Base-by-base conservation (phyloP, 2,113 vertebrate species). In the Aphyosemion australe region DNA sequence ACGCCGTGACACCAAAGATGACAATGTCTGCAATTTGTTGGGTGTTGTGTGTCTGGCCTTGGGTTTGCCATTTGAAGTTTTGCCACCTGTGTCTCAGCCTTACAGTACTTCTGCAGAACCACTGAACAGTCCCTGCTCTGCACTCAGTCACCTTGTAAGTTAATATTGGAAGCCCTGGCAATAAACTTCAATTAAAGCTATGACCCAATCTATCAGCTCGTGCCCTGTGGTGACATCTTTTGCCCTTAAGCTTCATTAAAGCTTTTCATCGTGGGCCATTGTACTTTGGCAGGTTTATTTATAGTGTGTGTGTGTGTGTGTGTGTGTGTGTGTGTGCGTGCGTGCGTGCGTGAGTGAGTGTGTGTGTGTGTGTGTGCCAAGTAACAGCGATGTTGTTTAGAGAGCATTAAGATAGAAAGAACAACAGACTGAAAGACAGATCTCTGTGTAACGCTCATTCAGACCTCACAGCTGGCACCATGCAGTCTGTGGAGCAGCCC, bases 1-100 rank as follows among this genome's bases (percentile, higher is more conserved):
- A 75, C 49, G 69, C 85, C 61, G 73, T 83, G 76, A 86, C 78
- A 89, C 77, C 26, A 69, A 80, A 91, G 85, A 89, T 84, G 77
- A 90, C 86, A 83, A 83, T 76, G 72, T 86, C 78, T 84, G 84
- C 88, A 88, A 88, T 89, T 89, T 86, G 82, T 87, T 65, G 82
- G 65, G 70, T 86, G 76, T 79, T 87, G 88, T 83, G 82, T 82
- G 67, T 67, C 73, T 81, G 79, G 80, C 86, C 81, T 64, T 54
- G 64, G 69, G 79, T 80, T 78, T 78, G 73, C 84, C 83, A 83
- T 84, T 87, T 86, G 76, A 89, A 86, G 86, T 73, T 66, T 47
- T 84, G 79, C 88, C 88, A 90, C 86, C 86, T 84, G 79, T 74
- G 72, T 62, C 83, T 81, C 71, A 77, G 79, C 61, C 14, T 52